These are phyloP conservation scores for Ciconia maguari DNA, from an alignment of 2,113 vertebrate species.

Conservation along the genomic window DNA sequence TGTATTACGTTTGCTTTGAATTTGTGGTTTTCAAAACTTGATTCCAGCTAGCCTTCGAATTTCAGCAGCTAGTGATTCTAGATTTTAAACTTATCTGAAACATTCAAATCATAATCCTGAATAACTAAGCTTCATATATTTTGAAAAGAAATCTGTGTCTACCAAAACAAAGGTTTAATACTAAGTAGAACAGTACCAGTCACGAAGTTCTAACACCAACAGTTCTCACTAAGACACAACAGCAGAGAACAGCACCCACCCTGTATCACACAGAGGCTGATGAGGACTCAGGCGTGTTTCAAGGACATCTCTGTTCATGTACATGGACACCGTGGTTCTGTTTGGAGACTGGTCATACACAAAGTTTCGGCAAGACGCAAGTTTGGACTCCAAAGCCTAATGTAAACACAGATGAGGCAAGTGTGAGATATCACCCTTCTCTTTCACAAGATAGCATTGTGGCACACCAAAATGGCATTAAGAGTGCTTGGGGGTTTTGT, in stretches of 20 bases:
- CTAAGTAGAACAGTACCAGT: background rate
- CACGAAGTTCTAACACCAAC: background rate
- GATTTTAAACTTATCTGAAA: background rate
- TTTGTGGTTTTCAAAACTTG: background rate
- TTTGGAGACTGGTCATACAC: conserved; percentile 85
- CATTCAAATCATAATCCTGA: background rate
- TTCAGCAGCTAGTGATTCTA: background rate
- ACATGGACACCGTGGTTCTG: conserved; percentile 68
- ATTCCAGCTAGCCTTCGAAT: background rate
- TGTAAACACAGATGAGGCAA: background rate
- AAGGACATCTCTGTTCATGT: conserved; percentile 72
- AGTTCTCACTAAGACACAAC: background rate
- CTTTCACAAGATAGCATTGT: background rate
- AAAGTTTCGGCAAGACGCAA: conserved; percentile 95
- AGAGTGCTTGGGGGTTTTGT: background rate
- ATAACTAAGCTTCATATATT: background rate
- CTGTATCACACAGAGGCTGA: conserved; percentile 80
- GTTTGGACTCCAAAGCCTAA: conserved; percentile 94
- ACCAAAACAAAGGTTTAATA: background rate
- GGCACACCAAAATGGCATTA: background rate
- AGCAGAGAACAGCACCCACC: conserved; percentile 72
- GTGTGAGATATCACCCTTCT: background rate
- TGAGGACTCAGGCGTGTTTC: conserved; percentile 74
- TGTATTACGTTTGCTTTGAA: background rate
- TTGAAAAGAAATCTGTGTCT: background rate